Conservation (phyloP, 2,888 invertebrate species). For the Pyralis farinalis region DNA sequence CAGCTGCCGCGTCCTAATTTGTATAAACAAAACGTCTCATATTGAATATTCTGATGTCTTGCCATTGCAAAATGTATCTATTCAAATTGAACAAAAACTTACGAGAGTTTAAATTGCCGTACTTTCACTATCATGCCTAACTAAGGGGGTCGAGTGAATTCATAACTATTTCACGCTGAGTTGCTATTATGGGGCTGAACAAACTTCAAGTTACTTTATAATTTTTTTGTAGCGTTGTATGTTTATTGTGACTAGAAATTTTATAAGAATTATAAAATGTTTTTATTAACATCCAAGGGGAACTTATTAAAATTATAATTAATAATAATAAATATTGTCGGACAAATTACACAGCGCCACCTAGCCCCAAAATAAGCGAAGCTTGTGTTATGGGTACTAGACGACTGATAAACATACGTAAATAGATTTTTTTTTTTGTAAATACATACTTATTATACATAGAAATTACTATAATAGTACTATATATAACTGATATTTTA, state of each 20-base stretch:
- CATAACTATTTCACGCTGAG: slow-evolving; percentile 7
- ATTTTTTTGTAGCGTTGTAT: slow-evolving; percentile 2
- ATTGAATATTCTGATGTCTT: slow-evolving; percentile 3
- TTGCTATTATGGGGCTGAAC: slow-evolving; percentile 6
- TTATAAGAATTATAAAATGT: no score
- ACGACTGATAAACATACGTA: no score
- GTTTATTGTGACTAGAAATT: neutral
- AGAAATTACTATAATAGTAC: no score
- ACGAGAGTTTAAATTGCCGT: neutral
- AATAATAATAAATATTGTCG: no score
- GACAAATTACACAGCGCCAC: no score
- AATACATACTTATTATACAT: no score
- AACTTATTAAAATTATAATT: no score
- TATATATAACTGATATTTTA: no score
- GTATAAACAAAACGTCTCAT: slow-evolving; percentile 2
- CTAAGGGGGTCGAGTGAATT: slow-evolving; percentile 10
- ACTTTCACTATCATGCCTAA: slow-evolving; percentile 11
- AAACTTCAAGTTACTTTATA: neutral
- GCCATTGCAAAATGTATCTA: slow-evolving; percentile 7
- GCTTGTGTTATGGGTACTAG: no score
- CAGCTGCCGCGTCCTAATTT: slow-evolving; percentile 2
- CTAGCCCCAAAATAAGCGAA: no score
- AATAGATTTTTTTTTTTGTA: no score
- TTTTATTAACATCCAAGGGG: no score
- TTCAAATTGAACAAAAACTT: slow-evolving; percentile 5